phyloP scores from a whole-genome alignment of 2,113 vertebrate genomes.

The Oreamnos americanus region DNA sequence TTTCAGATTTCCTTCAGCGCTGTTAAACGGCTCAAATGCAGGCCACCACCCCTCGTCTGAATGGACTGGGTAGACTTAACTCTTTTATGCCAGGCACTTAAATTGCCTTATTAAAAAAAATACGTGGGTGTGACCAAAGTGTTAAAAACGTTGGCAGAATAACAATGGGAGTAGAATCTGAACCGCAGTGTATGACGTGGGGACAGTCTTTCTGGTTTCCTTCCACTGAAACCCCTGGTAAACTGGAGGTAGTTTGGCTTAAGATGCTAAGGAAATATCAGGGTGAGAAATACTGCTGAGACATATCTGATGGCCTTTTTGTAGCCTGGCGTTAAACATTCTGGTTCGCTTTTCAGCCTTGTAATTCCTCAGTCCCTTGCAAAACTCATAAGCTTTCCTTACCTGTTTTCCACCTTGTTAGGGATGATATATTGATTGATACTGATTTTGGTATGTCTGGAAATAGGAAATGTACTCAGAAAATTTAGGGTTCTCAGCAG shows the following conservation, averaged over 20 bases:
- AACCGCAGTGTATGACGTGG: neutral
- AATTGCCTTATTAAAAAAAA: neutral
- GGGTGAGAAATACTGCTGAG: neutral
- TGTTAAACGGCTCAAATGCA: neutral
- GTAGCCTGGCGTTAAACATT: neutral
- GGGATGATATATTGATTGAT: neutral
- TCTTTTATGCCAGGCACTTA: neutral
- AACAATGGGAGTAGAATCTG: neutral
- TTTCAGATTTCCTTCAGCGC: neutral
- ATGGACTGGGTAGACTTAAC: neutral
- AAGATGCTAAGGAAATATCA: neutral
- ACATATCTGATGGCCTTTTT: neutral
- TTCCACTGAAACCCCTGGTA: neutral
- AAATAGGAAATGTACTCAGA: neutral
- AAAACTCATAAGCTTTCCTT: neutral
- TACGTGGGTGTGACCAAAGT: neutral
- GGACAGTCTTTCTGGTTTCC: neutral
- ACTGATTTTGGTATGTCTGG: neutral
- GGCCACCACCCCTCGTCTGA: neutral
- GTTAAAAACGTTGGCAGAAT: neutral
- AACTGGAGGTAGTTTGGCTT: neutral
- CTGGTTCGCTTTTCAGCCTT: neutral
- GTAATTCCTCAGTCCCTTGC: neutral
- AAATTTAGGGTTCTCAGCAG: neutral
- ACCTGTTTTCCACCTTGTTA: neutral